Evolutionary conservation across 1,140 invertebrate genomes (phyloP).

Genomic region (Ooceraea biroi): DNA sequence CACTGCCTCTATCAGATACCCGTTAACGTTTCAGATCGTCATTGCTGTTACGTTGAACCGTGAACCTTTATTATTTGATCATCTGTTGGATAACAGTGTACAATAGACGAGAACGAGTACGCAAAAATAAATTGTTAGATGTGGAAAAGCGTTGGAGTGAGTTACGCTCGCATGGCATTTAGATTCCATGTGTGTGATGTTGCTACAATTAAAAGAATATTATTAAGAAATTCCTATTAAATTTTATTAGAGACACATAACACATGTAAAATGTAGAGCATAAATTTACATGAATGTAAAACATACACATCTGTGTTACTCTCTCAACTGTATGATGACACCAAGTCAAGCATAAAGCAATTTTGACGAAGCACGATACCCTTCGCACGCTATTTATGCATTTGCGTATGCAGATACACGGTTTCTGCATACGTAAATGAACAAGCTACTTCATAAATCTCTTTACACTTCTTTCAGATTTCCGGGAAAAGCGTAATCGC

Average conservation of each 20-base stretch:
- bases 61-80: not conserved
- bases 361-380: slow-evolving; percentile 21
- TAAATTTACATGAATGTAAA: slow-evolving; percentile 15
- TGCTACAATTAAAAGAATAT: slow-evolving; percentile 1
- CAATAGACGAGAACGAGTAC: not conserved
- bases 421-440: not conserved
- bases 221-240: not conserved
- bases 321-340: not conserved
- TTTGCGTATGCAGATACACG: not conserved
- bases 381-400: slow-evolving; percentile 30
- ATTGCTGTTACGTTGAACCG: slow-evolving; percentile 37
- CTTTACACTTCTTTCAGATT: slow-evolving; percentile 29
- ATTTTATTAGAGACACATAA: too few relatives aligned
- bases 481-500: slow-evolving; percentile 32
- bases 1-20: slow-evolving; percentile 81
- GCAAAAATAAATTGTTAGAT: slow-evolving; percentile 5
- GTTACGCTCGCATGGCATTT: slow-evolving; percentile 40
- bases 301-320: not conserved
- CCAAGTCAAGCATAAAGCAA: not conserved
- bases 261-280: not conserved
- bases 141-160: slow-evolving; percentile 11
- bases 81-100: slow-evolving; percentile 10
- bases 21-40: slow-evolving; percentile 73
- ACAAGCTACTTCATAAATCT: slow-evolving; percentile 35
- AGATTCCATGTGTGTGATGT: slow-evolving; percentile 22